phyloP scores from a whole-genome alignment of 2,888 invertebrate genomes.

The Eupelmus urozonus region DNA sequence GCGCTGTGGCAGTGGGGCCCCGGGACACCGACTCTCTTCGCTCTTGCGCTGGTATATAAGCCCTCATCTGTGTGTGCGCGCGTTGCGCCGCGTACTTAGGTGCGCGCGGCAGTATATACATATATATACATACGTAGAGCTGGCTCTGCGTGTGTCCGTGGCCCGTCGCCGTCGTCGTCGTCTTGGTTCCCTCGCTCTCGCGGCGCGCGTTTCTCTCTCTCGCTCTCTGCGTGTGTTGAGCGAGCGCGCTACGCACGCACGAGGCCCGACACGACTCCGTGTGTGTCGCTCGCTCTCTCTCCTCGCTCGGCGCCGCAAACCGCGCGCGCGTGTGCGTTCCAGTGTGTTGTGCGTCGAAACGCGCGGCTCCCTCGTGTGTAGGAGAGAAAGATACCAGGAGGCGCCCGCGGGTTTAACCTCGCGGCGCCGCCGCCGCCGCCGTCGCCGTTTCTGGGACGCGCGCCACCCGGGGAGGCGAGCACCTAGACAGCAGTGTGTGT shows the following conservation, averaged over 20 bases:
- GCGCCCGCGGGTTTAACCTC: not conserved
- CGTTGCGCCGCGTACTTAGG: too few species aligned
- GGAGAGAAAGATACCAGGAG: not conserved
- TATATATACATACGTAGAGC: too few species aligned
- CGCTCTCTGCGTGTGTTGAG: conserved; percentile 64
- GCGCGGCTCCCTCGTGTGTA: not conserved
- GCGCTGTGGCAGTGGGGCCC: not conserved
- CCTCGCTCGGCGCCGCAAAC: not conserved
- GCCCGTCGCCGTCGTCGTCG: not conserved
- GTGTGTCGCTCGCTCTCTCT: conserved; percentile 7
- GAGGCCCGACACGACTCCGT: conserved; percentile 23
- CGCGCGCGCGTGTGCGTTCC: too few species aligned
- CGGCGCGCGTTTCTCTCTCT: conserved; percentile 55
- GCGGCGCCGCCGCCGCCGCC: not conserved
- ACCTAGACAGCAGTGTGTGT: too few species aligned
- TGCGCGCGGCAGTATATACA: conserved; percentile 63
- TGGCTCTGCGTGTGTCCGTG: conserved; percentile 57
- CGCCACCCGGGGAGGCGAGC: too few species aligned
- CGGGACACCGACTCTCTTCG: not conserved
- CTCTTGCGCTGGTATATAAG: too few species aligned
- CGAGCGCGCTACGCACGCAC: conserved; percentile 22
- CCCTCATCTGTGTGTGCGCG: too few species aligned
- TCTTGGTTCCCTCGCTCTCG: not conserved
- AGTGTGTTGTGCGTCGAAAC: too few species aligned
- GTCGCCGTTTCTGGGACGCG: not conserved